phyloP scores from a whole-genome alignment of 2,888 invertebrate genomes.

The Andrena trimmerana region DNA sequence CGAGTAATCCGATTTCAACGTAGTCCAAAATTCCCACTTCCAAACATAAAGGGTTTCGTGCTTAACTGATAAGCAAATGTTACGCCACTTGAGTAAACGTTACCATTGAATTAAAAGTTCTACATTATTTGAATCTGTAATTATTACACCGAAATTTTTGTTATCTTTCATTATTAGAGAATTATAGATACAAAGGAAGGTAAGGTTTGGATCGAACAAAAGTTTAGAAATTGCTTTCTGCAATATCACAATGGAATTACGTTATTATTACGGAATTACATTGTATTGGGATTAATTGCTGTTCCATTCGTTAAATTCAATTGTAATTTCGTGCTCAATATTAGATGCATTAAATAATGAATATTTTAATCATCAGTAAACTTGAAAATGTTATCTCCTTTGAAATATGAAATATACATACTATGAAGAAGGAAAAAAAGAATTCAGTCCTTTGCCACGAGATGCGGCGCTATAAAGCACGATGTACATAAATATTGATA shows the following conservation, averaged over 20 bases:
- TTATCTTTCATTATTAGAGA: conserved; percentile 10
- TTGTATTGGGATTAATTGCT: neutral
- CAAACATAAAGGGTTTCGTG: neutral
- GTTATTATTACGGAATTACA: neutral
- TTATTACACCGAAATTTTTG: neutral
- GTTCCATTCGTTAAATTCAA: neutral
- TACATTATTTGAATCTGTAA: conserved; percentile 15
- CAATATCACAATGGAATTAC: neutral
- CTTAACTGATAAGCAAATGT: conserved; percentile 15
- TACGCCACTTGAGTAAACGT: conserved; percentile 62
- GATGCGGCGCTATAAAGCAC: conserved; percentile 32
- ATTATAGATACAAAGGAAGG: neutral
- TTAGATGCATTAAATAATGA: neutral
- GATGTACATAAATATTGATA: conserved; percentile 66
- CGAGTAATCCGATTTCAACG: conserved; percentile 21
- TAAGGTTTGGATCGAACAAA: neutral
- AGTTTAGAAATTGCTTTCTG: neutral
- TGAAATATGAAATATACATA: neutral
- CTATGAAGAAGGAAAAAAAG: neutral
- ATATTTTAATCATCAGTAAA: neutral
- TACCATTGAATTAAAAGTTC: conserved; percentile 27
- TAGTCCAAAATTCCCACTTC: conserved; percentile 17
- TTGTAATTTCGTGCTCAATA: neutral
- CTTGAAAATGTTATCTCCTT: neutral
- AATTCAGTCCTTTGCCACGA: conserved; percentile 41